phyloP scores from a whole-genome alignment of 2,888 invertebrate species.

The Scelioninae gen. 2 region DNA sequence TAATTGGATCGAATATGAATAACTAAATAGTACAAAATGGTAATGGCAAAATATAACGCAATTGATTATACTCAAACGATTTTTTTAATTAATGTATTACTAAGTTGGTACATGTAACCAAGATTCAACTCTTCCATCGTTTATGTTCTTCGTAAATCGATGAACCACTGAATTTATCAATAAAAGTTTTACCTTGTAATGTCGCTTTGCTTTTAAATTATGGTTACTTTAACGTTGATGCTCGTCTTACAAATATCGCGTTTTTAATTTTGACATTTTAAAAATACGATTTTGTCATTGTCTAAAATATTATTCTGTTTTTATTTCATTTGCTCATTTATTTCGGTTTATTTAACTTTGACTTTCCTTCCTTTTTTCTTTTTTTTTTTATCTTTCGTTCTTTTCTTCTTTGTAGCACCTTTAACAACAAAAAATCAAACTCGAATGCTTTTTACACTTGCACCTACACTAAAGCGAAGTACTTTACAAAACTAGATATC shows the following conservation, averaged over 20 bases:
- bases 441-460: too few relatives aligned
- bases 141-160: constrained; percentile 32
- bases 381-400: too few relatives aligned
- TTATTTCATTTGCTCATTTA: constrained; percentile 13
- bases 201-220: constrained; percentile 35
- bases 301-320: constrained; percentile 32
- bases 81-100: constrained; percentile 41
- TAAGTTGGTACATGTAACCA: constrained; percentile 36
- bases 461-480: constrained; percentile 47
- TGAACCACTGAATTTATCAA: constrained; percentile 18
- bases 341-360: too few relatives aligned
- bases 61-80: constrained; percentile 22
- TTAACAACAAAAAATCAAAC: too few relatives aligned
- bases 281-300: constrained; percentile 33
- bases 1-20: too few relatives aligned
- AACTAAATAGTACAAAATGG: too few relatives aligned
- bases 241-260: constrained; percentile 22
- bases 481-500: constrained; percentile 37
- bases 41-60: too few relatives aligned
- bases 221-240: constrained; percentile 33
- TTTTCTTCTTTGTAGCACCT: too few relatives aligned
- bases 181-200: constrained; percentile 22
- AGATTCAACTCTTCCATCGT: constrained; percentile 32
- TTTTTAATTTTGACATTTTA: constrained; percentile 19
- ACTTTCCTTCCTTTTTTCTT: too few relatives aligned